These are phyloP conservation scores for Scaeva pyrastri DNA, from an alignment of 2,888 invertebrate genomes.

Conservation along the genomic window DNA sequence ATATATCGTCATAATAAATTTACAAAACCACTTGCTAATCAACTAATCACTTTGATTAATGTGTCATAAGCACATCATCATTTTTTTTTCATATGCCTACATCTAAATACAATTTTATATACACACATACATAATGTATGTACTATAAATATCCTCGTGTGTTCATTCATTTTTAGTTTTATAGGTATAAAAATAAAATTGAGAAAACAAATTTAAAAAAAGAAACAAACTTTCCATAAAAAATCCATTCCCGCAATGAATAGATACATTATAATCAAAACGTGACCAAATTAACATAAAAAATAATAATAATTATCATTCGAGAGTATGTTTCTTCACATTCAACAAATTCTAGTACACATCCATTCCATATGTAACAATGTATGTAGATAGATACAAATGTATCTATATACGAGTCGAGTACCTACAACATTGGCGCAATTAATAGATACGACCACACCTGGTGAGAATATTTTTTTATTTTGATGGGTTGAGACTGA, in stretches of 20 bases:
- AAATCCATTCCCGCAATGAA: conserved; percentile 63
- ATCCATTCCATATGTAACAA: too few relatives aligned
- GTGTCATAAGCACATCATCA: conserved; percentile 69
- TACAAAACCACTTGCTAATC: conserved; percentile 51
- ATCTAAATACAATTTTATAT: neutral
- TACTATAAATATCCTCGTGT: neutral
- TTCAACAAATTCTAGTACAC: conserved; percentile 54
- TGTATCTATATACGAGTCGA: too few relatives aligned
- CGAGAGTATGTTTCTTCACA: conserved; percentile 37
- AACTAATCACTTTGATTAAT: conserved; percentile 70
- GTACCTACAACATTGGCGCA: conserved; percentile 63
- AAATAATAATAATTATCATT: conserved; percentile 56
- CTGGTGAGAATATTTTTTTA: too few relatives aligned
- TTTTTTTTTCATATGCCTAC: neutral
- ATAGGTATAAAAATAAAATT: conserved; percentile 15
- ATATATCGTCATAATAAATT: neutral
- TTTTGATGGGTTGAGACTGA: neutral
- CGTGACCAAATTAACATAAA: conserved; percentile 70
- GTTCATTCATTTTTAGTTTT: conserved; percentile 50
- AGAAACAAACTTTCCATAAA: conserved; percentile 15
- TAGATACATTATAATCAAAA: conserved; percentile 52
- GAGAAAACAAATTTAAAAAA: neutral
- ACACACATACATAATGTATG: too few relatives aligned
- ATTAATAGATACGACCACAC: conserved; percentile 59
- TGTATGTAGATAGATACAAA: too few relatives aligned